Evolutionary conservation across 2,113 vertebrate species (phyloP), one percentile per base, ranked within the genome.

Genomic region (Scalopus aquaticus): DNA sequence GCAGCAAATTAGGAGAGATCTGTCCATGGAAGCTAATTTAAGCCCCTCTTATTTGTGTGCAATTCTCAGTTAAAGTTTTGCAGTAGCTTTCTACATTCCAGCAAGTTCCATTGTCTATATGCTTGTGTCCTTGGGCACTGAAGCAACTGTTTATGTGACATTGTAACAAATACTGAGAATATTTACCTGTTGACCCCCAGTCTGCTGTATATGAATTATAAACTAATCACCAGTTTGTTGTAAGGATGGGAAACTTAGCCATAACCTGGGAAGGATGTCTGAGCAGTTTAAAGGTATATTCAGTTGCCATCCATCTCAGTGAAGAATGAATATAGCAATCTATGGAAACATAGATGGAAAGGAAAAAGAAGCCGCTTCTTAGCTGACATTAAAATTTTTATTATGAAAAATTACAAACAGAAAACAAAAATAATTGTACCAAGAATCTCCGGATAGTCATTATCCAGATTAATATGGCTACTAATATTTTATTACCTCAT

Each of bases 331-430:
- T 42, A 46, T 1, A 60, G 4, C 39, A 77, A 3, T 54, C 32
- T 87, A 60, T 44, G 49, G 60, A 35, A 49, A 69, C 42, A 35
- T 9, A 30, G 62, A 49, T 46, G 22, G 37, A 79, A 77, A 80
- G 22, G 49, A 51, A 72, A 88, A 93, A 74, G 51, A 64, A 16
- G 15, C 4, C 1, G 62, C n/a, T 77, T 46, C 6, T 67, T 37
- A 88, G 64, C 58, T 69, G 28, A 46, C 15, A 58, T 44, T 58
- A 69, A 91, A 74, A 39, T 49, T 80, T 89, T 49, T 89, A 88
- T 79, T 80, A 56, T 94, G 42, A 84, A 84, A 84, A 85, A 10
- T 69, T 95, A 91, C 4, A 12, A 78, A 79, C 5, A 39, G 37
- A 46, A 78, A 92, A 76, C 60, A 64, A 92, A 88, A 81, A 39